Evolutionary conservation across 2,888 invertebrate species (phyloP).

Genomic region (Troglohyphantes excavatus): DNA sequence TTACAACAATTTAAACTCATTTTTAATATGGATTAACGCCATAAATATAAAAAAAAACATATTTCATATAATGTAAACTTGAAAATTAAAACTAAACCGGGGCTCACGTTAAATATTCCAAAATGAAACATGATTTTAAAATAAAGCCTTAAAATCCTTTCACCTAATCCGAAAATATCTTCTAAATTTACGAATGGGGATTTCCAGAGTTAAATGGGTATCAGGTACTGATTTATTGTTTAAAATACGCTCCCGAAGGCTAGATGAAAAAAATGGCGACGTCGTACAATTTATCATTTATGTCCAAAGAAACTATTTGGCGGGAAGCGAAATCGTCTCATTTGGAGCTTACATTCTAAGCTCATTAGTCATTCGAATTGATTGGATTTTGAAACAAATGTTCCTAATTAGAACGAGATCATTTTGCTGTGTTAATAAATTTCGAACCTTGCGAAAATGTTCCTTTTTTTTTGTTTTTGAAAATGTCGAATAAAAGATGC

Average conservation of each 20-base stretch:
- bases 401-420: slow-evolving; percentile 29
- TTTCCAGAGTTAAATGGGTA: background rate
- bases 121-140: background rate
- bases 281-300: slow-evolving; percentile 32
- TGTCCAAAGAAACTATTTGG: slow-evolving; percentile 15
- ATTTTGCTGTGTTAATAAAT: slow-evolving; percentile 36
- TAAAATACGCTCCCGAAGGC: slow-evolving; percentile 13
- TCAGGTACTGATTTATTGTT: slow-evolving; percentile 43
- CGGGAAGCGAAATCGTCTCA: background rate
- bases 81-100: too few relatives aligned
- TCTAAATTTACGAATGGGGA: slow-evolving; percentile 29
- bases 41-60: too few relatives aligned
- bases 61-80: too few relatives aligned
- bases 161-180: slow-evolving; percentile 24
- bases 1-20: too few relatives aligned
- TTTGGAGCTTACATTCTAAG: slow-evolving; percentile 26
- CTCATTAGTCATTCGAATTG: slow-evolving; percentile 49
- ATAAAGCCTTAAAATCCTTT: background rate
- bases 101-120: too few relatives aligned
- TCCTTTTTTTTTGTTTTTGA: background rate
- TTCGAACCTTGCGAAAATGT: background rate
- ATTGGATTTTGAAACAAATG: slow-evolving; percentile 39
- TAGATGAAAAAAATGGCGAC: background rate
- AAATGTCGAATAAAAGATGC: background rate
- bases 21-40: too few relatives aligned